Conservation (phyloP, 2,797 vertebrate genomes). For the Salmo trutta region DNA sequence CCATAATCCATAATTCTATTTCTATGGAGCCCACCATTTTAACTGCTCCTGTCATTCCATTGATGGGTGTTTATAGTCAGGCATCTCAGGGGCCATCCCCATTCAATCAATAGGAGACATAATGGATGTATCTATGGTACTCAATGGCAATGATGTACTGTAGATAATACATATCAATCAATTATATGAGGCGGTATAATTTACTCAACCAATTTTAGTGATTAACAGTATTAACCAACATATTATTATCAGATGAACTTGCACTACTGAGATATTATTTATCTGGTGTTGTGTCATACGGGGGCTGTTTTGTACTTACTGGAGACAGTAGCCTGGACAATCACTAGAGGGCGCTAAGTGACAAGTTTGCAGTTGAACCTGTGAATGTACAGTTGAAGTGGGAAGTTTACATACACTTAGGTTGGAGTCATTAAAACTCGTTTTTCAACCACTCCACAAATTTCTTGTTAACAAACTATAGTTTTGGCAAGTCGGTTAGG, state of each 20-base stretch:
- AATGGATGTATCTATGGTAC: background rate
- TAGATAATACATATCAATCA: background rate
- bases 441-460: too few species aligned
- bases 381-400: background rate
- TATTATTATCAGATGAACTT: background rate
- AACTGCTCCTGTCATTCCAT: background rate
- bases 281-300: too few species aligned
- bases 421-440: too few species aligned
- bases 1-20: background rate
- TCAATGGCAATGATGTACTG: background rate
- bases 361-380: background rate
- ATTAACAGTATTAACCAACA: too few species aligned
- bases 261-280: background rate
- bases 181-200: background rate
- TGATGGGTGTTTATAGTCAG: too few species aligned
- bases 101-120: background rate
- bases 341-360: conserved; percentile 51
- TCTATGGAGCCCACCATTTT: background rate
- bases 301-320: background rate
- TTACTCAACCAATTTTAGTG: background rate
- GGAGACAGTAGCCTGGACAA: background rate
- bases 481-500: too few species aligned
- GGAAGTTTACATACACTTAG: too few species aligned
- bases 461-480: too few species aligned
- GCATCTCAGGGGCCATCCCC: too few species aligned